A percentile compares a stretch with the other conserved stretches of the same genome.
Evolutionary conservation across 1,140 invertebrate genomes (phyloP).

Genomic region (Camponotus floridanus): DNA sequence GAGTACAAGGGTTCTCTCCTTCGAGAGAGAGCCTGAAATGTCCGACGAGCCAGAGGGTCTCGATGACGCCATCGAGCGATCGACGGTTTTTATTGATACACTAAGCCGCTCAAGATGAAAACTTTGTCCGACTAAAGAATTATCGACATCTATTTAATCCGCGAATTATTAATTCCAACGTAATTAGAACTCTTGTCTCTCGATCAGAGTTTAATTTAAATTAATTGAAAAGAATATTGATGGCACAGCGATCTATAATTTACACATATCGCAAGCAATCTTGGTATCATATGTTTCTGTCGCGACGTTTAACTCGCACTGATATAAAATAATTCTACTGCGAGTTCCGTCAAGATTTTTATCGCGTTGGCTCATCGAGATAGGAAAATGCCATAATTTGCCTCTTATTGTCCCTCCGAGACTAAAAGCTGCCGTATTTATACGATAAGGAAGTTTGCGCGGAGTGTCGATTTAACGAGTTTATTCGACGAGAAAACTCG

Average conservation of each 20-base stretch:
- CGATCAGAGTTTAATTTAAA: not conserved
- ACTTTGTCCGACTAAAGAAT: not conserved
- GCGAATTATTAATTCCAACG: conserved; percentile 21
- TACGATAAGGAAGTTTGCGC: conserved; percentile 58
- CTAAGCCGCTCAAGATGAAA: not conserved
- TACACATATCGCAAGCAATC: not conserved
- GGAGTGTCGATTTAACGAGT: conserved; percentile 63
- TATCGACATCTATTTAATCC: conserved; percentile 39
- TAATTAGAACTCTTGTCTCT: conserved; percentile 4
- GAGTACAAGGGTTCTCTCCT: conserved; percentile 33
- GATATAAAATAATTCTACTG: conserved; percentile 37
- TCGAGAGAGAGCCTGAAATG: conserved; percentile 51
- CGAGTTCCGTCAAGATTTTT: conserved; percentile 47
- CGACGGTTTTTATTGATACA: conserved; percentile 17
- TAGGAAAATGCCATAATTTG: conserved; percentile 40
- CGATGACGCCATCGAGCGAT: conserved; percentile 1
- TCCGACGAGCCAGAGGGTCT: conserved; percentile 14
- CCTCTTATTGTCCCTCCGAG: conserved; percentile 47
- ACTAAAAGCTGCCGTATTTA: conserved; percentile 34
- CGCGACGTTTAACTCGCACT: conserved; percentile 16
- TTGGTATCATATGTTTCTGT: not conserved
- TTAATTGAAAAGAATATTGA: not conserved
- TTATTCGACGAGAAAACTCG: conserved; percentile 35
- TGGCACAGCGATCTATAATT: not conserved
- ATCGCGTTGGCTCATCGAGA: not conserved